Evolutionary conservation across 2,113 vertebrate species (phyloP).

Genomic region (Thymallus thymallus): DNA sequence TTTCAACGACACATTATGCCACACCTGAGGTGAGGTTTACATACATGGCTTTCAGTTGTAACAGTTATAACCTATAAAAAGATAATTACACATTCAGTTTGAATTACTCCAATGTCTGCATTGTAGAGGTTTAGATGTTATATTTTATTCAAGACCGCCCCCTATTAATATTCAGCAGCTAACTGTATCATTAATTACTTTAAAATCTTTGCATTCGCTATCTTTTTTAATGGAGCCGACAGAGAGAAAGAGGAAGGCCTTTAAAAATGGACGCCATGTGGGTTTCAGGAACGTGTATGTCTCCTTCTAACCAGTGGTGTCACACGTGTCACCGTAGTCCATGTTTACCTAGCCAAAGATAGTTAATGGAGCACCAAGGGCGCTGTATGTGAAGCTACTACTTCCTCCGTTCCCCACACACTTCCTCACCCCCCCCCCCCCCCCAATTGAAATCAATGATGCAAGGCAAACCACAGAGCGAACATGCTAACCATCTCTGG

Average conservation of each 20-base stretch:
- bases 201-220: conserved; percentile 88
- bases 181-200: conserved; percentile 98
- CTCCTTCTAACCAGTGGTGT: conserved; percentile 76
- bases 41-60: no score
- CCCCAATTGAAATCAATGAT: conserved; percentile 13
- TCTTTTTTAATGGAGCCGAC: conserved; percentile 91
- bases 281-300: conserved; percentile 87
- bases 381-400: not conserved
- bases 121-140: conserved; percentile 91
- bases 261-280: conserved; percentile 92
- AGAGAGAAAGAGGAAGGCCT: conserved; percentile 80
- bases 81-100: conserved; percentile 88
- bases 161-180: conserved; percentile 98
- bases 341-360: conserved; percentile 78
- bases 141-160: conserved; percentile 97
- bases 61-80: conserved; percentile 88
- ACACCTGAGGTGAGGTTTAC: conserved; percentile 73
- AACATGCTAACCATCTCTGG: conserved; percentile 17
- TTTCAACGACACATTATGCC: not conserved
- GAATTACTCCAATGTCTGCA: conserved; percentile 91
- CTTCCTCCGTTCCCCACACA: not conserved
- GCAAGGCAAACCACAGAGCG: not conserved
- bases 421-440: not conserved
- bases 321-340: conserved; percentile 73
- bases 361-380: conserved; percentile 8